Evolutionary conservation across 2,797 vertebrate genomes (phyloP), one percentile per base, ranked within the genome.

Genomic region (Bufotes viridis): DNA sequence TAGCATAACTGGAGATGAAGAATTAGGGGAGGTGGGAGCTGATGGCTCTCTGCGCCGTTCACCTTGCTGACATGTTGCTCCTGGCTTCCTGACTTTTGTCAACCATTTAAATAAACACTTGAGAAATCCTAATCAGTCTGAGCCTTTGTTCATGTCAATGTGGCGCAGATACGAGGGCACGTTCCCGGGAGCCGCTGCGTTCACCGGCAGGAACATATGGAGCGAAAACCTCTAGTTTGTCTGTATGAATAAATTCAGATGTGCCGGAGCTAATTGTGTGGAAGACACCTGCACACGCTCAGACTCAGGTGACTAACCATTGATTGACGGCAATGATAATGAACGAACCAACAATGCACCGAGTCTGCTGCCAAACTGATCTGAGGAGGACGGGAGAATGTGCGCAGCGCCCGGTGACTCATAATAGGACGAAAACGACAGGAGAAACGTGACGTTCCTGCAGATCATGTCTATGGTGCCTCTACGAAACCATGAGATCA

Each of bases 41-140:
- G 29, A 63, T 42, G 24, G 0, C 34, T 58, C 13, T 18, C 12
- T 12, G 58, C n/a, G 34, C 74, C 42, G 29, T 15, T 82, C 60
- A 82, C 88, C 78, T 75, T 58, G 42, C 82, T 81, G 70, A 81
- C 63, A 74, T 26, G 49, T 58, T 67, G 58, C 88, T 86, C 87
- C 72, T 76, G 78, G 78, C 79, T 82, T 60, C 69, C n/a, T 53
- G 58, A 34, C 72, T 85, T 78, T 78, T 86, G 72, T 86, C 75
- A 86, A 82, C 79, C 76, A 29, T 86, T 82, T 58, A 67, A 89
- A 78, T 82, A 89, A 89, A 89, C 70, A 82, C 78, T 78, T 76
- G 69, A 65, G 29, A 74, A 85, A 75, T 58, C 51, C 75, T 82
- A 69, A 89, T 82, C 58, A 82, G 70, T 58, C 84, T 63, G 26